Evolutionary conservation across 2,797 vertebrate species (phyloP), one percentile per base, ranked within the genome.

Genomic region (Microtus agrestis): DNA sequence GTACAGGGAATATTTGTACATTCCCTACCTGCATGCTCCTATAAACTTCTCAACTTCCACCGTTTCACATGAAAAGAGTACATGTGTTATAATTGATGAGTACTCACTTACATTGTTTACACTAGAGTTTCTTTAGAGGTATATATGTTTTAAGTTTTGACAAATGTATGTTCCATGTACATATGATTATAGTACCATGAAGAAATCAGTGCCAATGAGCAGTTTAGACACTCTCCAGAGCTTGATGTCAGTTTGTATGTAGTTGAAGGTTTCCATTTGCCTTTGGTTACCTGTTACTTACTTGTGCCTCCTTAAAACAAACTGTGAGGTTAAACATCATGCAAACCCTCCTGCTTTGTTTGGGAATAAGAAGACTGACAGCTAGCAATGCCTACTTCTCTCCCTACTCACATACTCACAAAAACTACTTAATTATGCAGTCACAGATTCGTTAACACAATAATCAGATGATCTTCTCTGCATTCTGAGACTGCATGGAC

Each of bases 311-410:
- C 69, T 91, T 86, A 43, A 69, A 78, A 74, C 37, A 67, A 21
- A 65, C 56, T 76, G 82, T 79, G 37, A 87, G 69, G 25, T 84
- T 43, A 54, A 29, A 78, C 34, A 84, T 6, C 63, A 29, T 5
- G 46, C 21, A 19, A 67, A 43, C 56, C 69, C 86, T 86, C 51
- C 25, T 96, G 25, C 67, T 81, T 73, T 86, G 21, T 88, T 90
- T 87, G 85, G 48, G 31, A 85, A 77, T 84, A 80, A 89, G 65
- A 48, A 88, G n/a, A 82, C 21, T 54, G 46, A 87, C 87, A 90
- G 76, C 34, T 67, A 48, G 63, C n/a, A 63, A 59, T 85, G 59
- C 61, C 59, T 15, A 48, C 37, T 78, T 93, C n/a, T 63, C 15
- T 81, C 14, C 14, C 19, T 77, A 73, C 14, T 65, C 51, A 17